Percentiles rank a stretch among this genome's conserved stretches.
These are phyloP conservation scores for Discoglossus pictus DNA, from an alignment of 2,797 vertebrate genomes.

Conservation along the genomic window DNA sequence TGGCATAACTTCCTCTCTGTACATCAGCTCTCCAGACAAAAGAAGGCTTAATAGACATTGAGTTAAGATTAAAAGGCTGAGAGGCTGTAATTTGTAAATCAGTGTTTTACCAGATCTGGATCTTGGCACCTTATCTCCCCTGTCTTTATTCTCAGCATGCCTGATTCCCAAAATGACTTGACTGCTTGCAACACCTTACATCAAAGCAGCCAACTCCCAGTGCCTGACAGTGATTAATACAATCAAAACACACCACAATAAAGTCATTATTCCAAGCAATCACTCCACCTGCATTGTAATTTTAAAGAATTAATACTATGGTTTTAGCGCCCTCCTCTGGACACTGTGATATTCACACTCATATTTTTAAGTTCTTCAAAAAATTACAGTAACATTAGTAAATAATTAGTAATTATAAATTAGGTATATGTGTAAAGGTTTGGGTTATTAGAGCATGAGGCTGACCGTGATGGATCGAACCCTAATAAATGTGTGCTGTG, in stretches of 20 bases:
- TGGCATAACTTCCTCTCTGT: constrained; percentile 24
- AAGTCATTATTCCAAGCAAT: constrained; percentile 32
- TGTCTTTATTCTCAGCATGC: constrained; percentile 71
- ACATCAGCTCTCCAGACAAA: constrained; percentile 24
- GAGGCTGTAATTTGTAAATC: constrained; percentile 69
- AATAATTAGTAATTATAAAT: no score
- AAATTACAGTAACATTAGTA: no score
- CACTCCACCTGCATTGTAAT: constrained; percentile 11
- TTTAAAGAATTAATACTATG: no score
- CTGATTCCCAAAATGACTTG: constrained; percentile 69
- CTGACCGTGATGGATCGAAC: no score
- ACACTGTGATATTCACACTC: not conserved
- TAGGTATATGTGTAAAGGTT: no score
- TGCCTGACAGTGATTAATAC: constrained; percentile 76
- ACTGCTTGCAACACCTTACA: constrained; percentile 61
- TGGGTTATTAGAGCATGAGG: no score
- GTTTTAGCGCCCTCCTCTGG: constrained; percentile 20
- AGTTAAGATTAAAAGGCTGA: constrained; percentile 32
- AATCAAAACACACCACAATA: constrained; percentile 62
- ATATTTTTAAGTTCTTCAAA: no score
- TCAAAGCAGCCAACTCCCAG: constrained; percentile 68
- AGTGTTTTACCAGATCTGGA: constrained; percentile 56
- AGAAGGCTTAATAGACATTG: constrained; percentile 37
- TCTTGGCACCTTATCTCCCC: constrained; percentile 77
- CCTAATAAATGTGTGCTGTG: no score